Base-by-base conservation (phyloP, 2,888 invertebrate genomes). In the Cosmia pyralina region DNA sequence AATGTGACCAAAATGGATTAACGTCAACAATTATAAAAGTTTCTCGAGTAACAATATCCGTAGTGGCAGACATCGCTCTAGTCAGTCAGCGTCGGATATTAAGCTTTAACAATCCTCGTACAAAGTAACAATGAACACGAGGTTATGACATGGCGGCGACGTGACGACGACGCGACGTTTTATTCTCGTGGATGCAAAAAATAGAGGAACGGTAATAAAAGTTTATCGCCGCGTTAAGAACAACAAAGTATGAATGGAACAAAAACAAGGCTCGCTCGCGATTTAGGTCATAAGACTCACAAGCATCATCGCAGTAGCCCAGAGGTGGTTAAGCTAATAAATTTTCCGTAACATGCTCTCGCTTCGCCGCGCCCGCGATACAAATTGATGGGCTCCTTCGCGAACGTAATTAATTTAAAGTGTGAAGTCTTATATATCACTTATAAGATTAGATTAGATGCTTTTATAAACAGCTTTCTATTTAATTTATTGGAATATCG, bases 1-100 rank as follows among this genome's bases (percentile, higher is more conserved):
- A 90, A 92, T 88, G 85, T 85, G 80, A 84, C 85, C 88, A 90
- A 93, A 93, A 92, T 91, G 91, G 93, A 94, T 94, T 92, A 94
- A 87, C 85, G 88, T 87, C 89, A 85, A 90, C 90, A 88, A 89
- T 88, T 89, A 86, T 89, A 90, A 91, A 90, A 88, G 86, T 72
- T 77, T 81, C 72, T 83, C 79, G 50, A 73, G 69, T 81, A 73
- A 81, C 81, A 84, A 79, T 75, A 81, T 67, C 59, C 72, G 55
- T 71, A 71, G 76, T 48, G 70, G 70, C 48, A 76, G 75, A 73
- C 70, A 63, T 74, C 71, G 59, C 65, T 75, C 67, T 74, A 77
- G 64, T 79, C 80, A 58, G 71, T 80, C 76, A 64, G 72, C 65
- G 70, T 75, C 48, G 70, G 84, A 86, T 28, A 28, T 28, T 88